Percentiles rank a stretch among this genome's conserved stretches.
Conservation (phyloP, 2,797 vertebrate genomes). For the Hydrophis major region DNA sequence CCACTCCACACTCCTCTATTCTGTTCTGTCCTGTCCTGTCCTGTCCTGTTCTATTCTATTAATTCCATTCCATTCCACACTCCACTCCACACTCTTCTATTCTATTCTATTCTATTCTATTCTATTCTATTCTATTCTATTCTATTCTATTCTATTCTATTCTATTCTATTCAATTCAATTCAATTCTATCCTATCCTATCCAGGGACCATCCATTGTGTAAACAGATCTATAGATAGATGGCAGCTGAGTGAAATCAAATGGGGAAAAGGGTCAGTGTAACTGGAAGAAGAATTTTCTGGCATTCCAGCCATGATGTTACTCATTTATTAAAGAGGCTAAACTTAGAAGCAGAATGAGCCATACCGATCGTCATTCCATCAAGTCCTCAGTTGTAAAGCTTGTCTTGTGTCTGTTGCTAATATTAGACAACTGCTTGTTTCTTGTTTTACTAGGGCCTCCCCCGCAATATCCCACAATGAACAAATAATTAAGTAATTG, state of each 20-base stretch:
- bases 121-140: no score
- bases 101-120: no score
- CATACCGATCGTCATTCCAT: constrained; percentile 54
- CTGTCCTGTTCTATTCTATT: no score
- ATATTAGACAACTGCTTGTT: constrained; percentile 58
- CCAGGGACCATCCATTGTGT: neutral
- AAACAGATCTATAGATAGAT: constrained; percentile 35
- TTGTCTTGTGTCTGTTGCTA: constrained; percentile 61
- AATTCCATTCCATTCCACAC: no score
- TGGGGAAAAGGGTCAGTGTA: constrained; percentile 51
- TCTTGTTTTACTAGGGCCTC: constrained; percentile 31
- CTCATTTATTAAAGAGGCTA: constrained; percentile 54
- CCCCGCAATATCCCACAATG: constrained; percentile 46
- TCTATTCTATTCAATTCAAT: no score
- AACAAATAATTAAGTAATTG: constrained; percentile 61
- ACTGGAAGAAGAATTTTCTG: constrained; percentile 47
- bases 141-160: no score
- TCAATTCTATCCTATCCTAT: no score
- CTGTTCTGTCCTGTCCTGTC: no score
- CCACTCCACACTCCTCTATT: no score
- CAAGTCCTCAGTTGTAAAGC: constrained; percentile 63
- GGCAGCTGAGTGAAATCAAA: constrained; percentile 24
- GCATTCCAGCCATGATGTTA: constrained; percentile 49
- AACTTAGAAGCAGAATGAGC: constrained; percentile 60
- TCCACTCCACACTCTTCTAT: no score